These are phyloP conservation scores for Callaeas wilsoni DNA, from an alignment of 2,113 vertebrate species.

Conservation along the genomic window DNA sequence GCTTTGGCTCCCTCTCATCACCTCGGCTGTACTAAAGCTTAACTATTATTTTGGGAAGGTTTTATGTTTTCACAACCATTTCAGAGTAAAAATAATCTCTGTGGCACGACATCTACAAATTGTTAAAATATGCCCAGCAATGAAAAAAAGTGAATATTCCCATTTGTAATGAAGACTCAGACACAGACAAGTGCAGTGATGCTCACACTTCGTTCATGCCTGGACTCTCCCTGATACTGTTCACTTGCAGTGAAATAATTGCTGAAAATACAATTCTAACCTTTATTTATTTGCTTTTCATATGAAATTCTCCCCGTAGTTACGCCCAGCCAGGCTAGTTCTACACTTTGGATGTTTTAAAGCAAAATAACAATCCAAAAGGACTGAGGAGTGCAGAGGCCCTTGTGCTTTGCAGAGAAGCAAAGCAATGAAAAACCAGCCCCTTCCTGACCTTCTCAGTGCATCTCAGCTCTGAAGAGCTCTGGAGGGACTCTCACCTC, in stretches of 20 bases:
- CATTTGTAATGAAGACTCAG: not conserved
- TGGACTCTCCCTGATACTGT: not conserved
- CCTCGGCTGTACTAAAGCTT: not conserved
- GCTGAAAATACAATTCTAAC: not conserved
- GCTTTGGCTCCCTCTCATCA: not conserved
- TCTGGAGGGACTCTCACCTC: not conserved
- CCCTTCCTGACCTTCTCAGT: not conserved
- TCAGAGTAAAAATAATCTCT: not conserved
- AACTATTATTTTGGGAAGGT: not conserved
- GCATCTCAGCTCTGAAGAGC: not conserved
- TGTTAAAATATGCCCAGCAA: not conserved
- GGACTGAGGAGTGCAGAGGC: not conserved
- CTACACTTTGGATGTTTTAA: not conserved
- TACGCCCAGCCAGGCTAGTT: not conserved
- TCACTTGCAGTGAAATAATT: not conserved
- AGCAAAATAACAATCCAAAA: not conserved
- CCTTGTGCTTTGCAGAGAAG: not conserved
- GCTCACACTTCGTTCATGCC: not conserved
- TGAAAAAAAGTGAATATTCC: not conserved
- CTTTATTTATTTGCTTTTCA: not conserved
- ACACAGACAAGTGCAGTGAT: not conserved
- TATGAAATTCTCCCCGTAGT: not conserved
- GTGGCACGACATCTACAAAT: not conserved
- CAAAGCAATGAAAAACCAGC: not conserved
- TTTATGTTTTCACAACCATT: not conserved